Percentiles rank a stretch among this genome's conserved stretches.
These are phyloP conservation scores for Scaptodrosophila latifasciaeformis DNA, from an alignment of 2,888 invertebrate genomes.

Conservation along the genomic window DNA sequence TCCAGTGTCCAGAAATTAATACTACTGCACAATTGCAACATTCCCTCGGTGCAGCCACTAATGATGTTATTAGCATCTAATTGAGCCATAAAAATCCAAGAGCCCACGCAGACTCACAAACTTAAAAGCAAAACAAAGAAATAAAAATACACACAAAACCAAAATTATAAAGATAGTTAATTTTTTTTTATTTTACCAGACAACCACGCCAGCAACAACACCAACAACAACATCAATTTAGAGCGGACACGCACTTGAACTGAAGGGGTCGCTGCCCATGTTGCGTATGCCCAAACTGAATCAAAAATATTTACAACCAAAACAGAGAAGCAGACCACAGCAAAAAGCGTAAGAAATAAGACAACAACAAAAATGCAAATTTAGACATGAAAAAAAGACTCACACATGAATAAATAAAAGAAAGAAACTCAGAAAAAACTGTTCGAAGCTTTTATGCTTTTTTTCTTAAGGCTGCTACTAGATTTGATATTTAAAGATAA, in stretches of 20 bases:
- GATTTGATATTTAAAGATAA: too few species aligned
- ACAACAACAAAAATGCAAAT: too few species aligned
- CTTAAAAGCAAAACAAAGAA: conserved; percentile 24
- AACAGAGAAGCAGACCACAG: too few species aligned
- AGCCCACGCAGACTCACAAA: conserved; percentile 35
- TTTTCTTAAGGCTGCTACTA: too few species aligned
- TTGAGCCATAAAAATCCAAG: conserved; percentile 50
- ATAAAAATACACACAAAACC: conserved; percentile 27
- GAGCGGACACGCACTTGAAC: conserved; percentile 43
- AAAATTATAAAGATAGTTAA: conserved; percentile 28
- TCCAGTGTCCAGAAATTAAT: conserved; percentile 1
- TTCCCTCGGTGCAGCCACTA: conserved; percentile 29
- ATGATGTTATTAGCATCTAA: conserved; percentile 54
- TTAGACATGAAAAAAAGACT: too few species aligned
- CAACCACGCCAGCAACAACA: too few species aligned
- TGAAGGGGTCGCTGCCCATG: conserved; percentile 16
- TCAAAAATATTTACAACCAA: conserved; percentile 4
- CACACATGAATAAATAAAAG: too few species aligned
- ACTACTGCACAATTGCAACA: conserved; percentile 15
- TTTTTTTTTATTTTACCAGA: conserved; percentile 27
- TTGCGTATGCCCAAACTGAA: conserved; percentile 22
- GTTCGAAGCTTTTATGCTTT: too few species aligned
- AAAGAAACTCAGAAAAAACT: too few species aligned
- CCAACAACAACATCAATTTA: background rate
- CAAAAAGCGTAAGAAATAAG: too few species aligned